Evolutionary conservation across 2,797 vertebrate species (phyloP).

Genomic region (Helicolenus hilgendorfi): DNA sequence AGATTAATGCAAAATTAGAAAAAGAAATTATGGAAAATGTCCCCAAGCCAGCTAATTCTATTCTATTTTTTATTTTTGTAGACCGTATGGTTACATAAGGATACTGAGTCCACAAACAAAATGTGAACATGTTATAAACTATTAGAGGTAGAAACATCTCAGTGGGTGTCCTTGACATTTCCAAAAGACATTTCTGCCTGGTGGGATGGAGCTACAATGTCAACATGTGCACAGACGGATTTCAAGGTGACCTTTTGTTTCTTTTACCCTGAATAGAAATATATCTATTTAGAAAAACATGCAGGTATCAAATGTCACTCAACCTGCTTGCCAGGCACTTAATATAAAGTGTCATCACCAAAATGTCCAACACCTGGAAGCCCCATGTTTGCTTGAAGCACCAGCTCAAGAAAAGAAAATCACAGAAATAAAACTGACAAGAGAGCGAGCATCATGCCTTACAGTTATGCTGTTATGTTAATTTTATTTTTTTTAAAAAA

Average conservation of each 20-base stretch:
- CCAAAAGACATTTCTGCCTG: background rate
- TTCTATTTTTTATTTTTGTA: background rate
- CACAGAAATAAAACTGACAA: constrained; percentile 14
- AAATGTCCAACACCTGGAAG: constrained; percentile 9
- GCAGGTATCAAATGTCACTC: background rate
- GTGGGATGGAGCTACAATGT: background rate
- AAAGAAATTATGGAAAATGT: background rate
- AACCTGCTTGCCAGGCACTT: background rate
- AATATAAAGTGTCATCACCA: background rate
- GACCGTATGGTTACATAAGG: background rate
- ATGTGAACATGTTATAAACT: background rate
- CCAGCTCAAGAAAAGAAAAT: background rate
- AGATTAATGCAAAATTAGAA: background rate
- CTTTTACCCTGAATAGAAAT: background rate
- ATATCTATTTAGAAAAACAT: background rate
- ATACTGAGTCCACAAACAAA: background rate
- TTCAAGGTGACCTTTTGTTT: background rate
- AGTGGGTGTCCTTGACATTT: background rate
- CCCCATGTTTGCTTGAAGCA: background rate
- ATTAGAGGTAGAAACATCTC: background rate
- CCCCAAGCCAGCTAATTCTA: background rate
- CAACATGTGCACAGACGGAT: background rate
- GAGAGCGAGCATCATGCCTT: background rate
- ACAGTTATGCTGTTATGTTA: constrained; percentile 2
- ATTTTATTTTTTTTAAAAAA: constrained; percentile 1